Base-by-base conservation (phyloP, 2,888 invertebrate species). In the Andrena minutula region DNA sequence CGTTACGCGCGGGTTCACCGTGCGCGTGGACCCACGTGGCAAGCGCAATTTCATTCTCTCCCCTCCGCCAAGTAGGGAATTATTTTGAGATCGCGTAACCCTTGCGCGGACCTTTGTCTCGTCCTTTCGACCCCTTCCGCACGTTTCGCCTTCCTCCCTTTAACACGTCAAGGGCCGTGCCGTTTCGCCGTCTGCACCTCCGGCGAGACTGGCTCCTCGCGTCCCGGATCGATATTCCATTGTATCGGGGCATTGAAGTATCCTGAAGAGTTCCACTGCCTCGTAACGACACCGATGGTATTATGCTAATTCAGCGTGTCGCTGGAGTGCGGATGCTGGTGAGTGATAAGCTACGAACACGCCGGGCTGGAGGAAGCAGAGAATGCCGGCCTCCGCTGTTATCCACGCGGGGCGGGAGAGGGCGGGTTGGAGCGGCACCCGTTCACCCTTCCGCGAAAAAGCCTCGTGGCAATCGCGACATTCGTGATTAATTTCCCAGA, bases 261-360 rank as follows among this genome's bases (percentile, higher is more conserved):
- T 86, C 81, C 82, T 53, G 83, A 81, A 83, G 84, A 86, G 85
- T 75, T 85, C 83, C 83, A 78, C 71, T 61, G 80, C 75, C 77
- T 76, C 78, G 82, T 82, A 81, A 85, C 88, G 86, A 78, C 78
- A 77, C 78, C 78, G 80, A 68, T 60, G 80, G 76, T 73, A 88
- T 91, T 89, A 90, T 89, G 91, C 87, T 91, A 91, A 91, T 91
- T 90, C 89, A 86, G 88, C 88, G 85, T 75, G 86, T 88, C 82
- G 82, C 64, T 82, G 75, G 79, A 65, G 77, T 51, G 75, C 74
- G 80, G 87, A 80, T 83, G 73, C 70, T 16, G 73, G 63, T 69
- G 82, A 82, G 75, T 65, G 85, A 88, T 86, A 85, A 86, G 82
- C 70, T 60, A 77, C 61, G 78, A 84, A 81, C 66, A 76, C 69